A percentile compares a stretch with the other conserved stretches of the same genome.
Conservation (phyloP, 1,140 invertebrate genomes). For the Apis cerana region DNA sequence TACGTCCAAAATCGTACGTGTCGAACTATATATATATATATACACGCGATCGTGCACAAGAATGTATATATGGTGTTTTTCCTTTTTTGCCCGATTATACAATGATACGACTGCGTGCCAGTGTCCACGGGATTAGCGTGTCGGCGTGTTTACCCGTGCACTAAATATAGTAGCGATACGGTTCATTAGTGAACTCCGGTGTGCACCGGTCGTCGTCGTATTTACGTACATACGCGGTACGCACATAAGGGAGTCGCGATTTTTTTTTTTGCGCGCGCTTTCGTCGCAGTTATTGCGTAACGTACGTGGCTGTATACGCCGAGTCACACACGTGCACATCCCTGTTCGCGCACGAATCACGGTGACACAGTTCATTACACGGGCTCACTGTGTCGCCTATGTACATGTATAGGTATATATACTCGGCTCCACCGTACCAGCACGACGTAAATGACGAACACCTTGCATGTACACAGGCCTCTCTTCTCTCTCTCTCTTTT, state of each 20-base stretch:
- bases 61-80: background rate
- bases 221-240: background rate
- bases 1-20: background rate
- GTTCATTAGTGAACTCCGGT: constrained; percentile 31
- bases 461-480: background rate
- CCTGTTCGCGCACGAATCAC: constrained; percentile 23
- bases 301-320: constrained; percentile 8
- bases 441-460: background rate
- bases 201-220: background rate
- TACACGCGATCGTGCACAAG: background rate
- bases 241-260: background rate
- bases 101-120: background rate
- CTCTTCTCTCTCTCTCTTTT: background rate
- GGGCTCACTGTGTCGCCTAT: constrained; percentile 4
- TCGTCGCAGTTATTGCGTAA: constrained; percentile 38
- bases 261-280: constrained; percentile 24
- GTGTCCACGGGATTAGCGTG: constrained; percentile 5
- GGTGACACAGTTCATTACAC: constrained; percentile 51
- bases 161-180: constrained; percentile 36
- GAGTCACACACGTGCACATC: constrained; percentile 22
- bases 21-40: background rate
- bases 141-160: constrained; percentile 19
- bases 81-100: constrained; percentile 7
- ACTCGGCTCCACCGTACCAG: background rate
- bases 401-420: background rate